phyloP scores from a whole-genome alignment of 1,140 invertebrate genomes.

The Mycetomoellerius zeteki region DNA sequence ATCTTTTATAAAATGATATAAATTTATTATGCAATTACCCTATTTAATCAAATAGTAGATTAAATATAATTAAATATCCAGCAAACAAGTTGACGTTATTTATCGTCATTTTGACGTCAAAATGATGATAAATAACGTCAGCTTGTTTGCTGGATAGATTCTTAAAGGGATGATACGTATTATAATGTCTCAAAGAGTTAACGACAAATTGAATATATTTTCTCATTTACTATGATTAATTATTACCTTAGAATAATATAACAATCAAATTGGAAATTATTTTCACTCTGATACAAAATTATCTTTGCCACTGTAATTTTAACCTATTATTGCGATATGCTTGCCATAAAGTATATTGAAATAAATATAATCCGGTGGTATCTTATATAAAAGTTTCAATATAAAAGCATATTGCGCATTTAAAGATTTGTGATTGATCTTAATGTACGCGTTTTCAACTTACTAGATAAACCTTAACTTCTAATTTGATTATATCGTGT shows the following conservation, averaged over 20 bases:
- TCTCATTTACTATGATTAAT: neutral
- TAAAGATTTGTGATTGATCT: conserved; percentile 13
- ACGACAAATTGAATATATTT: neutral
- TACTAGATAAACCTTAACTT: conserved; percentile 22
- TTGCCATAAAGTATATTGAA: neutral
- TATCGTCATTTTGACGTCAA: too few relatives aligned
- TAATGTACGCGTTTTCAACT: neutral
- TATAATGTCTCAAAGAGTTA: neutral
- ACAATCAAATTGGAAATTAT: neutral
- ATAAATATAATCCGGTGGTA: conserved; percentile 22
- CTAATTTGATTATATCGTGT: conserved; percentile 58
- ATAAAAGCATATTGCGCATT: conserved; percentile 6
- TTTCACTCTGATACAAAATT: conserved; percentile 14
- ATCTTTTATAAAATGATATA: neutral
- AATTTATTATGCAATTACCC: neutral
- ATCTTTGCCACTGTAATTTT: conserved; percentile 11
- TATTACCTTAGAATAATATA: too few relatives aligned
- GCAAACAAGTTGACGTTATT: too few relatives aligned
- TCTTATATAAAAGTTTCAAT: conserved; percentile 3
- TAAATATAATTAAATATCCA: neutral
- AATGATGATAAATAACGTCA: too few relatives aligned
- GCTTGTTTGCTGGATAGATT: too few relatives aligned
- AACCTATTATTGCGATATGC: neutral
- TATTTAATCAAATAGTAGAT: neutral
- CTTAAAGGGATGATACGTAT: neutral